These are phyloP conservation scores for Argyrosomus regius DNA, from an alignment of 2,797 vertebrate genomes.

Conservation along the genomic window DNA sequence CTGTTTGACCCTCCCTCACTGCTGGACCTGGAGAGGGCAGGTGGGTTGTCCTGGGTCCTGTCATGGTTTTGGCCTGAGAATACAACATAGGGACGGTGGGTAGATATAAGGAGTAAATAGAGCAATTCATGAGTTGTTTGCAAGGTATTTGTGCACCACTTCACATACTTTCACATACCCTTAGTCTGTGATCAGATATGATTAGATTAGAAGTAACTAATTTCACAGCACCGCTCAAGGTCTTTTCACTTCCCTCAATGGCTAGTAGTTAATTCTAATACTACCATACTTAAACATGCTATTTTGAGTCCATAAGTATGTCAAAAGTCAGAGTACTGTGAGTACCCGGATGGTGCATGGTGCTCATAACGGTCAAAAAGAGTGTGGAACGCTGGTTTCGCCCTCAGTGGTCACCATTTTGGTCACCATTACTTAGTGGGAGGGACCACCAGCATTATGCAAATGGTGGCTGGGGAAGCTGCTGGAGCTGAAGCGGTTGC, in stretches of 20 bases:
- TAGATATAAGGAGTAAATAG: background rate
- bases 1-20: slow-evolving; percentile 90
- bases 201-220: background rate
- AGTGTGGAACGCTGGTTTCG: no score
- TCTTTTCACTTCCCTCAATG: no score
- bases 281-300: no score
- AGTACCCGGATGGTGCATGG: no score
- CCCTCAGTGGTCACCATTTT: no score
- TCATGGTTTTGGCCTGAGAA: slow-evolving; percentile 77
- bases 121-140: background rate
- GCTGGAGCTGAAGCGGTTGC: no score
- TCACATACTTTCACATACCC: background rate
- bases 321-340: no score
- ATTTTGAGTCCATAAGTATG: no score
- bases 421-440: no score
- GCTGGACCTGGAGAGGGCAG: slow-evolving; percentile 89
- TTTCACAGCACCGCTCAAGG: background rate
- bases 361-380: no score
- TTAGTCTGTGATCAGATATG: background rate
- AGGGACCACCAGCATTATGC: no score
- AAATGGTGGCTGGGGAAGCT: no score
- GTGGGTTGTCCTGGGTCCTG: slow-evolving; percentile 80
- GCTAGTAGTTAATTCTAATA: background rate
- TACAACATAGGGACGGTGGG: slow-evolving; percentile 20
- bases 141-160: background rate